Conservation (phyloP, 2,797 vertebrate species). For the Crocodylus rhombifer region DNA sequence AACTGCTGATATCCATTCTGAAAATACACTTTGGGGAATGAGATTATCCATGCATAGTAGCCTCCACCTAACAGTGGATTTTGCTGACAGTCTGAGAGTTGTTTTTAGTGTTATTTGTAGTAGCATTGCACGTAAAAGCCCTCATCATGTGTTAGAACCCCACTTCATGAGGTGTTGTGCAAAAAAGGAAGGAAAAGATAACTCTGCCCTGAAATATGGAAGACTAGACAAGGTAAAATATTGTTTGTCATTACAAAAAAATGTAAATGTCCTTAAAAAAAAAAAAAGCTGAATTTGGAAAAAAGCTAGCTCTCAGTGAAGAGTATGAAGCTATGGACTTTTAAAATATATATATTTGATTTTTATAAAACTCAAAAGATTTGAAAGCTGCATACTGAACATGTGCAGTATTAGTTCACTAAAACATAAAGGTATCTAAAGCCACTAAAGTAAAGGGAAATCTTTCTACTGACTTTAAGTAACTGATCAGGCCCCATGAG, state of each 20-base stretch:
- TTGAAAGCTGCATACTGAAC: background rate
- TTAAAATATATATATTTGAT: background rate
- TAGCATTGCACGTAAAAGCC: background rate
- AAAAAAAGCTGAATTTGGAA: background rate
- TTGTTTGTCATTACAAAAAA: background rate
- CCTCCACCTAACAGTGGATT: background rate
- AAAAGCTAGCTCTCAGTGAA: background rate
- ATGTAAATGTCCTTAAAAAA: background rate
- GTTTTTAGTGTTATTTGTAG: rapidly evolving
- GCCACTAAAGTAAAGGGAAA: background rate
- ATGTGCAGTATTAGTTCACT: background rate
- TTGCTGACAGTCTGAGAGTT: background rate
- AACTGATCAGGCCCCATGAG: background rate
- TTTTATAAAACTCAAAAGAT: background rate
- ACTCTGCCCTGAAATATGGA: background rate
- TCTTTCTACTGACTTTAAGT: background rate
- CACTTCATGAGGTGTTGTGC: background rate
- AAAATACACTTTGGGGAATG: background rate
- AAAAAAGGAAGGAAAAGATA: background rate
- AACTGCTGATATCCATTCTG: background rate
- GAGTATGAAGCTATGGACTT: background rate
- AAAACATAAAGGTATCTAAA: background rate
- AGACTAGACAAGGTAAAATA: background rate
- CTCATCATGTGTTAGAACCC: rapidly evolving
- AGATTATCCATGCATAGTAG: background rate